Evolutionary conservation across 2,113 vertebrate species (phyloP), one percentile per base, ranked within the genome.

Genomic region (Otus sunia): DNA sequence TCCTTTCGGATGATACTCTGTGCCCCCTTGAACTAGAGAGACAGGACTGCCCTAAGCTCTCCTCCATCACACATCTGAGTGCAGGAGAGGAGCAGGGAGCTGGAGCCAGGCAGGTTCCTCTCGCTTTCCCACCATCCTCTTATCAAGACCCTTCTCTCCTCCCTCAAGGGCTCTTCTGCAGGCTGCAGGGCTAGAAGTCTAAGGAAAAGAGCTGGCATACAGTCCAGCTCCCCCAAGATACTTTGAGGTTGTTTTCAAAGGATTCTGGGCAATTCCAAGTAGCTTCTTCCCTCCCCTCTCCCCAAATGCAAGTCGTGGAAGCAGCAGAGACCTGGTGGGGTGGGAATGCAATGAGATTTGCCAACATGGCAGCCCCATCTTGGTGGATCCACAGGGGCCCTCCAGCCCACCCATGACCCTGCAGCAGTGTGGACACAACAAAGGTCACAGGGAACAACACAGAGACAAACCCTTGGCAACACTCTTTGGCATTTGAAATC

Each of bases 351-450:
- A 21, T 10, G 21, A 21, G 15, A 29, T 69, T 27, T 58, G 5
- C 15, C 41, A 60, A 0, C 1, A 0, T 8, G n/a, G 30, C 8
- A 53, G 64, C 11, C 15, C 15, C 34, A 11, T 23, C 26, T 53
- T 10, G 3, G 15, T 29, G 34, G 47, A 45, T 41, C 27, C 36
- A 39, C 10, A 9, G 23, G 15, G 11, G 5, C 7, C 21, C 10
- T 63, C 30, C 58, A 79, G 15, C 7, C 37, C 45, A 52, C 9
- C 41, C 32, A 13, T 50, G 27, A 27, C 10, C 52, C 41, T 27
- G 5, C 27, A 55, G 14, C 15, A 55, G 39, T 3, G 29, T 23
- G 17, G 25, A 36, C 25, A 32, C 32, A 58, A 12, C 2, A 0
- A 6, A 27, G 7, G 10, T 12, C 62, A 63, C 11, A 29, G 34